Base-by-base conservation (phyloP, 1,140 invertebrate species). In the Elymnias hypermnestra region DNA sequence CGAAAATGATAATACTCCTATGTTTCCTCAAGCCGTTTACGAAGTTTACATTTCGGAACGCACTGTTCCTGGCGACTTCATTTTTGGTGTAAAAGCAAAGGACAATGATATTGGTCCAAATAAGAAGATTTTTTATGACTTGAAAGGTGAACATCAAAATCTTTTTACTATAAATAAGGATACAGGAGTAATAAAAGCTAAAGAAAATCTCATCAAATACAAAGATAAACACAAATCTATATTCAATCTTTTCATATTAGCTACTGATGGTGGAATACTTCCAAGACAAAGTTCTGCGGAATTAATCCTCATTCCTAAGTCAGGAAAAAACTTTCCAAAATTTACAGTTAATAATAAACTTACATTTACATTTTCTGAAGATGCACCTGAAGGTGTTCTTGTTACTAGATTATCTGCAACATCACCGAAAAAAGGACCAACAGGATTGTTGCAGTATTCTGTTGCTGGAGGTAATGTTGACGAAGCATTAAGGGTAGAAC, bases 381-480 rank as follows among this genome's bases (percentile, higher is more conserved):
- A 95, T 75, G 90, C 92, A 1, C 87, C 89, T 1, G 90, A 93
- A 62, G 93, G 92, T 1, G 90, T 90, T 62, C 67, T 92, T 15
- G 90, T 97, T 17, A 93, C 92, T 3, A 91, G 89, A 60, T 69
- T 95, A 7, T 89, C 85, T 49, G 93, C 93, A 0, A 89, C 89
- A 45, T 93, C 93, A 0, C 92, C 94, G 0, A 95, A 95, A 65
- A 88, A 89, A 38, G 92, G 91, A 1, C 77, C 90, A 2, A 82
- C 86, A 5, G 92, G 91, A 1, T 89, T 90, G 46, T 85, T 96
- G 10, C 88, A 90, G 29, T 98, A 94, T 72, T 91, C 91, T 9
- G 94, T 98, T 56, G 96, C 95, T 9, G 97, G 96, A 5, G 97
- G 97, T 2, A 97, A 98, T 73, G 89, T 96, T 6, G 94, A 93